Evolutionary conservation across 2,113 vertebrate species (phyloP).

Genomic region (Syrrhaptes paradoxus): DNA sequence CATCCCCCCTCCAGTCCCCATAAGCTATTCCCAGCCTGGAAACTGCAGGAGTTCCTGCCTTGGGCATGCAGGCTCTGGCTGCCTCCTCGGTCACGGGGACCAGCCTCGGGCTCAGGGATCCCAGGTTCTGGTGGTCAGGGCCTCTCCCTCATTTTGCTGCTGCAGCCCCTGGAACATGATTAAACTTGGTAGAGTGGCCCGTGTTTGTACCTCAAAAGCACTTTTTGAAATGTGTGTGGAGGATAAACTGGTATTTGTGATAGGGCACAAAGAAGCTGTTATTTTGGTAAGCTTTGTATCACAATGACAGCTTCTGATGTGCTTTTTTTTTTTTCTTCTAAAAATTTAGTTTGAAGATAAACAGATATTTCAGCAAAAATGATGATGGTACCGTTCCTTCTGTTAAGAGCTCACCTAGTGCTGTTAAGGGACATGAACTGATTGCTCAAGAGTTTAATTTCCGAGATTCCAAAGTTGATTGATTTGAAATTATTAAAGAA

Average conservation of each 20-base stretch:
- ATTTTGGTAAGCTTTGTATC: background rate
- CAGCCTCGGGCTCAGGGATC: background rate
- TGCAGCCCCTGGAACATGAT: background rate
- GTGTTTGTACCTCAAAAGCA: background rate
- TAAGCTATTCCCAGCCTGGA: background rate
- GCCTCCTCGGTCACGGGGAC: background rate
- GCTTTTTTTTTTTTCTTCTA: background rate
- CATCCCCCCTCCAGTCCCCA: fast-evolving
- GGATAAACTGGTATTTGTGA: background rate
- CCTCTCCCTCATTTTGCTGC: background rate
- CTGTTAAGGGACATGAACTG: background rate
- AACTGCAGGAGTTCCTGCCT: fast-evolving
- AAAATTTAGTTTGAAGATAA: background rate
- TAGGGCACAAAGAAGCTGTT: background rate
- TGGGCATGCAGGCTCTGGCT: background rate
- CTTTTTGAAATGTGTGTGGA: background rate
- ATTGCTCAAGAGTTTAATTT: background rate
- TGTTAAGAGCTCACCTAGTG: background rate
- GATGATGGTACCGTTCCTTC: background rate
- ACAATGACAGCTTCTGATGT: background rate
- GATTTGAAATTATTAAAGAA: background rate
- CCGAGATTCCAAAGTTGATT: background rate
- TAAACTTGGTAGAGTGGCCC: background rate
- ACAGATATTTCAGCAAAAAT: background rate
- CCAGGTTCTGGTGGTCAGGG: background rate